Conservation (phyloP, 2,113 vertebrate genomes). For the Stigmatopora nigra region DNA sequence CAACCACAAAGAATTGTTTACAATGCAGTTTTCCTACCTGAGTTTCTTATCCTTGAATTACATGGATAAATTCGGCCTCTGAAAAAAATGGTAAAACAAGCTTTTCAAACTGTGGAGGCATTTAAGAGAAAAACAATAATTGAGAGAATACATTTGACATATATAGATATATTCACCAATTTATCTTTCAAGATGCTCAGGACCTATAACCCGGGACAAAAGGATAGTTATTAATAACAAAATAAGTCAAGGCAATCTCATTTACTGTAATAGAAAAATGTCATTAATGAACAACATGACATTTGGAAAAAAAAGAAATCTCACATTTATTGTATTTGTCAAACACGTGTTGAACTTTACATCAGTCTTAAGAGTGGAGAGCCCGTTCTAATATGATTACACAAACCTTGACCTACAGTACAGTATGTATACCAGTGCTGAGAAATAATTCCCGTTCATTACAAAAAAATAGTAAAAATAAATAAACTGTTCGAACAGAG, state of each 20-base stretch:
- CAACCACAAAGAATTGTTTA: conserved; percentile 68
- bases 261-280: neutral
- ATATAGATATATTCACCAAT: conserved; percentile 31
- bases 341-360: conserved; percentile 99
- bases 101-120: conserved; percentile 50
- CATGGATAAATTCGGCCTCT: conserved; percentile 64
- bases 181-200: conserved; percentile 47
- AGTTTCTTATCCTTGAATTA: conserved; percentile 67
- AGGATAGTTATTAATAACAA: conserved; percentile 56
- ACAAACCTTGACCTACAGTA: conserved; percentile 81
- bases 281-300: conserved; percentile 64
- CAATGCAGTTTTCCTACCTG: conserved; percentile 70
- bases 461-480: conserved; percentile 76
- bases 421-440: conserved; percentile 79
- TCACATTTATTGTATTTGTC: conserved; percentile 99
- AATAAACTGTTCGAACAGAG: conserved; percentile 94
- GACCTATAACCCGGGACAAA: conserved; percentile 62
- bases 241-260: conserved; percentile 32
- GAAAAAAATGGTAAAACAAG: conserved; percentile 59
- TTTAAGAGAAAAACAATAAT: conserved; percentile 30
- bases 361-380: conserved; percentile 93
- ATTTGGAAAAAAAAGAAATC: conserved; percentile 85
- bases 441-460: conserved; percentile 73
- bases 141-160: conserved; percentile 37
- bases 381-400: conserved; percentile 93